phyloP scores from a whole-genome alignment of 2,797 vertebrate genomes.

The Acanthis flammea region DNA sequence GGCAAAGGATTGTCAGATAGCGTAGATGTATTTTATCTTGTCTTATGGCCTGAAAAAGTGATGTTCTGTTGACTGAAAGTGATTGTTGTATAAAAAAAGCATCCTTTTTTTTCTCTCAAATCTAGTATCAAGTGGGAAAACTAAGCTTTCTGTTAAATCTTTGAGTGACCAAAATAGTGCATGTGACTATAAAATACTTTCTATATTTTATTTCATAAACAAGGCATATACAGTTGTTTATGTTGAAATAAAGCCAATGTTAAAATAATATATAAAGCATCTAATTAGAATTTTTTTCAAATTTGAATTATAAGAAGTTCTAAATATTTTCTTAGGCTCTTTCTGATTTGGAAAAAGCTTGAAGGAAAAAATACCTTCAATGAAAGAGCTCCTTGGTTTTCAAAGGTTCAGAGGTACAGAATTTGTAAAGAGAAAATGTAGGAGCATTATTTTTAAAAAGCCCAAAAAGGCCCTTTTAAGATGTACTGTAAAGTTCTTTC shows the following conservation, averaged over 20 bases:
- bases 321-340: neutral
- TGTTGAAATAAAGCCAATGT: neutral
- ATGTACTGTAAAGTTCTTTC: neutral
- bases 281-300: neutral
- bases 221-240: neutral
- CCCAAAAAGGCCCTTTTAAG: neutral
- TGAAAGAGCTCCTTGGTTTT: neutral
- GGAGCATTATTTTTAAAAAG: fast-evolving
- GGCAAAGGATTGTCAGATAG: neutral
- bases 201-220: neutral
- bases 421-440: neutral
- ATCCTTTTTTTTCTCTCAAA: neutral
- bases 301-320: neutral
- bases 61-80: neutral
- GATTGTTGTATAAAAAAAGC: neutral
- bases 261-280: neutral
- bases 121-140: neutral
- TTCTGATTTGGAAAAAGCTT: neutral
- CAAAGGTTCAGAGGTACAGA: neutral
- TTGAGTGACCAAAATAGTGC: neutral
- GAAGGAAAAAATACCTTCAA: neutral
- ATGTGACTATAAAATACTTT: neutral
- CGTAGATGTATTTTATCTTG: neutral
- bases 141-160: neutral
- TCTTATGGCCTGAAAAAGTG: neutral